Evolutionary conservation across 2,113 vertebrate genomes (phyloP).

Genomic region (Agapornis roseicollis): DNA sequence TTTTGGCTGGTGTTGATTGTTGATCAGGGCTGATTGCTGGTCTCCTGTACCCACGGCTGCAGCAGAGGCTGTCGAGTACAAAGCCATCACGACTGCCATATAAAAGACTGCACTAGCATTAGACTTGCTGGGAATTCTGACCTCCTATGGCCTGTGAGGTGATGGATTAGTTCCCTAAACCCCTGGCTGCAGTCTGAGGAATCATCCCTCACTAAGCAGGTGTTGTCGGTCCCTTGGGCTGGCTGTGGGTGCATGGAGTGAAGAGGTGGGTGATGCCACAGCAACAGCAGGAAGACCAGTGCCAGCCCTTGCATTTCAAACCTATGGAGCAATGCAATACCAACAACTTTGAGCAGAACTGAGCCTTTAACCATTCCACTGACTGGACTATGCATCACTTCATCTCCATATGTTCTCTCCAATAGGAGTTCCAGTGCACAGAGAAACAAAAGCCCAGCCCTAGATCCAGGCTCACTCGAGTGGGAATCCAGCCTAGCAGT

Average conservation of each 20-base stretch:
- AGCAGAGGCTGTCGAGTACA: not conserved
- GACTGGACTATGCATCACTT: conserved; percentile 23
- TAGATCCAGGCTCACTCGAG: not conserved
- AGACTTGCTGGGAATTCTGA: not conserved
- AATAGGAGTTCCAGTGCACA: conserved; percentile 1
- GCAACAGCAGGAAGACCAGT: not conserved
- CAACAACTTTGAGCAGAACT: not conserved
- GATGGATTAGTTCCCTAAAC: not conserved
- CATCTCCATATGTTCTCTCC: not conserved
- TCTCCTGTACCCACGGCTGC: not conserved
- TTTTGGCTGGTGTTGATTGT: not conserved
- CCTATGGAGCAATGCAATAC: accelerated
- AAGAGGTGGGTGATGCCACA: not conserved
- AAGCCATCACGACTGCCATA: not conserved
- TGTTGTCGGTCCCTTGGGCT: not conserved
- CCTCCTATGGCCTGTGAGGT: accelerated
- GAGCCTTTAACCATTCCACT: conserved; percentile 29
- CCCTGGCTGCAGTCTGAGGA: not conserved
- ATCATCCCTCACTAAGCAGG: accelerated
- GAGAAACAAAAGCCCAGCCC: not conserved
- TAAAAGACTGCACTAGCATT: not conserved
- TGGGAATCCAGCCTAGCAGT: not conserved
- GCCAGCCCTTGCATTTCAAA: not conserved
- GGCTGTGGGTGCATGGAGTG: not conserved
- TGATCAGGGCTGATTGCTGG: not conserved